These are phyloP conservation scores for Callosobruchus maculatus DNA, from an alignment of 2,888 invertebrate species.

Conservation along the genomic window DNA sequence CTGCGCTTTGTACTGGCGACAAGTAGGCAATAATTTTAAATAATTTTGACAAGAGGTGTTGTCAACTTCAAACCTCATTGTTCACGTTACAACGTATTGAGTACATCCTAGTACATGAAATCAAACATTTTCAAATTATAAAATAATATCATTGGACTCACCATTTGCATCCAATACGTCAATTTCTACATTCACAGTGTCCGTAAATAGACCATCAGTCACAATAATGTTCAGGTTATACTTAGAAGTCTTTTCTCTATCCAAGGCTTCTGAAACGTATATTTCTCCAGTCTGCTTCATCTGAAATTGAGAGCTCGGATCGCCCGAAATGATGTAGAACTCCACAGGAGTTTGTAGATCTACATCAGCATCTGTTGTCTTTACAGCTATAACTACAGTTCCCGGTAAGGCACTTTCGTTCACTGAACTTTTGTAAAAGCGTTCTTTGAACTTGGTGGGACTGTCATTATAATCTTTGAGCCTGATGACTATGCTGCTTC, in stretches of 20 bases:
- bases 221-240: conserved; percentile 82
- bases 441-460: conserved; percentile 71
- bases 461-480: conserved; percentile 91
- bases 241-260: conserved; percentile 71
- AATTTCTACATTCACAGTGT: conserved; percentile 69
- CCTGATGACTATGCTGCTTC: conserved; percentile 68
- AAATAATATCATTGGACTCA: conserved; percentile 32
- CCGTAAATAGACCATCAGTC: conserved; percentile 87
- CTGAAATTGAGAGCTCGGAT: conserved; percentile 80
- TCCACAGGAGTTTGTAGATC: conserved; percentile 62
- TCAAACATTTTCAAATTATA: too few species aligned
- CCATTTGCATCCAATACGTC: conserved; percentile 83
- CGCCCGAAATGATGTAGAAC: conserved; percentile 80
- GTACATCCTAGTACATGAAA: too few species aligned
- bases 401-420: conserved; percentile 74
- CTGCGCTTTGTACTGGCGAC: too few species aligned
- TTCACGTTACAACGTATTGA: too few species aligned
- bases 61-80: too few species aligned
- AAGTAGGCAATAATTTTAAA: too few species aligned
- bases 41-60: too few species aligned
- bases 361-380: conserved; percentile 68
- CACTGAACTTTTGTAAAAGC: conserved; percentile 64
- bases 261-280: conserved; percentile 74
- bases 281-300: conserved; percentile 84
- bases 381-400: conserved; percentile 66